Base-by-base conservation (phyloP, 2,113 vertebrate genomes). In the Choloepus hoffmanni region DNA sequence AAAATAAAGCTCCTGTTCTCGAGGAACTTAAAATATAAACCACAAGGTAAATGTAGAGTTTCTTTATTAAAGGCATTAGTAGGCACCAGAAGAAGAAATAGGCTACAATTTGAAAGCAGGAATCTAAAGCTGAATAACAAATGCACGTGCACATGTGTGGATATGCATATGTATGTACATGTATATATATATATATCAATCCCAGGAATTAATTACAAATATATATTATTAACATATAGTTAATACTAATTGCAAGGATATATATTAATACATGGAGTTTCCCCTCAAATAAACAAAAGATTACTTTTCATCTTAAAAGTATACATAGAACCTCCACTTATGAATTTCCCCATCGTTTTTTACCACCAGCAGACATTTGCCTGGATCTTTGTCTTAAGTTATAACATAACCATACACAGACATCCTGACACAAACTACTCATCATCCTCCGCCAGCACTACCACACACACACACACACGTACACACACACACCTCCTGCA, bases 21-120 rank as follows among this genome's bases (percentile, higher is more conserved):
- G 73, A 74, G 28, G 60, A 86, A 85, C 16, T 79, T 53, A 84
- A 85, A 90, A 88, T 70, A 90, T n/a, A 85, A 24, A 85, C 88
- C 89, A 26, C 28, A 90, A 87, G 45, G 48, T 36, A 58, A 88
- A 48, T 79, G 88, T 4, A 94, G 53, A 60, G 85, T 67, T 74
- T 88, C 15, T 86, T 95, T 53, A 72, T 81, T 86, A 82, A 89
- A 77, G 26, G 4, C 43, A 63, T 85, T 81, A 81, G 13, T 60
- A 78, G 40, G 23, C 63, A 73, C 13, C 45, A 93, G 36, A 93
- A 87, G 19, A 53, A 87, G 11, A 92, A 94, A 92, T 5, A 45
- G 3, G 77, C 73, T 88, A 76, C 60, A 88, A 93, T 62, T 95
- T 95, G 60, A 77, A 68, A 94, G 77, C 9, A 88, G 18, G 3